Conservation (phyloP, 2,113 vertebrate species). For the Tetrax tetrax region DNA sequence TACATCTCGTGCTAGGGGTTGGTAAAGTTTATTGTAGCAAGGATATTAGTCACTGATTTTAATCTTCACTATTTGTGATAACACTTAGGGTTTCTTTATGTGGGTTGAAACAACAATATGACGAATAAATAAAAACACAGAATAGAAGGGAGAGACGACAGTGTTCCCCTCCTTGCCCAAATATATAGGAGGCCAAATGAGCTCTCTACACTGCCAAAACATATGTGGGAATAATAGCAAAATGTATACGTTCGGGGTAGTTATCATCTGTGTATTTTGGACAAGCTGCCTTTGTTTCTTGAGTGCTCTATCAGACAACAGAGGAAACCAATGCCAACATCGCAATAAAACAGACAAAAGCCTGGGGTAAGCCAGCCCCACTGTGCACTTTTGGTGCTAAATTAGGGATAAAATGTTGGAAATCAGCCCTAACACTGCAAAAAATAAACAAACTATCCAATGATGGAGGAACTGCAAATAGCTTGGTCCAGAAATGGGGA, state of each 20-base stretch:
- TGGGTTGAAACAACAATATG: neutral
- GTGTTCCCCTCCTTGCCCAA: neutral
- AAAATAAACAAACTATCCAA: slow-evolving; percentile 4
- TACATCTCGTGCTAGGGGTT: neutral
- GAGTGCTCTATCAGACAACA: neutral
- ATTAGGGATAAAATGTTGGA: slow-evolving; percentile 52
- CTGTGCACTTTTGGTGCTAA: slow-evolving; percentile 40
- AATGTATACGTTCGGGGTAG: neutral
- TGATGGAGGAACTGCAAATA: neutral
- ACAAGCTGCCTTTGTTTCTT: slow-evolving; percentile 17
- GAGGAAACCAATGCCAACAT: neutral
- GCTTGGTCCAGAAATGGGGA: neutral
- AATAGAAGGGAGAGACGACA: neutral
- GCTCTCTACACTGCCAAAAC: slow-evolving; percentile 2
- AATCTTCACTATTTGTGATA: neutral
- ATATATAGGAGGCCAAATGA: slow-evolving; percentile 3
- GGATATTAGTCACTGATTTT: neutral
- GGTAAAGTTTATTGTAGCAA: slow-evolving; percentile 27
- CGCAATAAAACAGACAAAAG: slow-evolving; percentile 26
- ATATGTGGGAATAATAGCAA: neutral
- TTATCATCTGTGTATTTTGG: slow-evolving; percentile 7
- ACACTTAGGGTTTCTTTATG: neutral
- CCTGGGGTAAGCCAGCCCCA: slow-evolving; percentile 9
- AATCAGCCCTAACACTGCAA: neutral
- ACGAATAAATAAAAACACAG: slow-evolving; percentile 37